Percentiles rank a stretch among this genome's conserved stretches.
Evolutionary conservation across 1,140 invertebrate genomes (phyloP).

Genomic region (Vollenhovia emeryi): DNA sequence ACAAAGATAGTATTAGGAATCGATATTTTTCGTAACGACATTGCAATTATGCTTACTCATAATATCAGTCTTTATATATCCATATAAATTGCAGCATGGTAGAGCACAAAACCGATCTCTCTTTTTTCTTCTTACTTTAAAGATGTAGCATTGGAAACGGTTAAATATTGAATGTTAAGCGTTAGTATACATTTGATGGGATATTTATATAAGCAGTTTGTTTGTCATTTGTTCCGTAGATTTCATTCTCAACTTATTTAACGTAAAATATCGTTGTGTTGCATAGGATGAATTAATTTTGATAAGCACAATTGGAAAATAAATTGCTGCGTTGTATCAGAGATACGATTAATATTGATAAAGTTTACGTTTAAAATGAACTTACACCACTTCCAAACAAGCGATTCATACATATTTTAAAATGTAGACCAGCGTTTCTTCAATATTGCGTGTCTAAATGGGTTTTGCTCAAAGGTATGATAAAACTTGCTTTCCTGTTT

Average conservation of each 20-base stretch:
- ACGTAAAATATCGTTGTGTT: not conserved
- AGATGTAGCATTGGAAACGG: not conserved
- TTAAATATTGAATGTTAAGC: constrained; percentile 19
- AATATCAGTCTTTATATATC: constrained; percentile 17
- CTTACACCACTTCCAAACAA: not conserved
- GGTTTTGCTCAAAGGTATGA: constrained; percentile 6
- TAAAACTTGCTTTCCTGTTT: constrained; percentile 28
- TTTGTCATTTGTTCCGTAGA: not conserved
- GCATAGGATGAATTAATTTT: not conserved
- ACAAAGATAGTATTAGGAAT: constrained; percentile 36
- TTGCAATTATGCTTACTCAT: not conserved
- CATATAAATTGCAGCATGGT: not conserved
- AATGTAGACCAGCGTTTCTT: not conserved
- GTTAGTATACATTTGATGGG: not conserved
- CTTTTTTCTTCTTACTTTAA: not conserved
- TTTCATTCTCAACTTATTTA: not conserved
- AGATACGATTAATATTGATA: not conserved
- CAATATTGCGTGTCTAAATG: constrained; percentile 26
- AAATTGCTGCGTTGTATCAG: not conserved
- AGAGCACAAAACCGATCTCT: not conserved
- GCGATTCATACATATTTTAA: not conserved
- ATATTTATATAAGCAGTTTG: not conserved
- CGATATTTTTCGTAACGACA: constrained; percentile 37
- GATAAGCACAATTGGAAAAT: not conserved
- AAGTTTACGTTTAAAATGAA: not conserved